phyloP scores from a whole-genome alignment of 1,140 invertebrate genomes.

The Caenorhabditis tropicalis region DNA sequence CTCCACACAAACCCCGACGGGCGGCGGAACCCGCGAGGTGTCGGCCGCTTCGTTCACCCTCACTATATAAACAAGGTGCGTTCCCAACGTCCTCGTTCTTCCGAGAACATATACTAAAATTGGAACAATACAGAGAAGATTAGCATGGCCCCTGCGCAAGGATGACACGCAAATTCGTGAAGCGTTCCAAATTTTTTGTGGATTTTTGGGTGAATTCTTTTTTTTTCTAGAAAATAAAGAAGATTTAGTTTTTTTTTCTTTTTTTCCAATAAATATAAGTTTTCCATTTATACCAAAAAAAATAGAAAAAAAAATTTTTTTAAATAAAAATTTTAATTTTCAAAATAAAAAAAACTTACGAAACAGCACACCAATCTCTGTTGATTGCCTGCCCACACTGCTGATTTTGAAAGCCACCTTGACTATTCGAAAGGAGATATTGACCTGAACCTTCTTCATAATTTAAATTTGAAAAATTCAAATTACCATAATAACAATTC shows the following conservation, averaged over 20 bases:
- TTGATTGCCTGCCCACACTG: background rate
- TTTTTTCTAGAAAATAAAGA: too few relatives aligned
- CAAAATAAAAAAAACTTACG: background rate
- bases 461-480: background rate
- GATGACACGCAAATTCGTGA: conserved; percentile 89
- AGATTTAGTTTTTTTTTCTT: too few relatives aligned
- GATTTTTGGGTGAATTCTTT: background rate
- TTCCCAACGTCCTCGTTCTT: background rate
- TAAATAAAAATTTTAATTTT: background rate
- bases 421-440: background rate
- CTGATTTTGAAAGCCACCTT: conserved; percentile 27
- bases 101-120: conserved; percentile 72
- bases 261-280: too few relatives aligned
- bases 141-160: conserved; percentile 90
- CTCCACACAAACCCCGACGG: too few relatives aligned
- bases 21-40: too few relatives aligned
- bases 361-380: conserved; percentile 17
- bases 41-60: too few relatives aligned
- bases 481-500: conserved; percentile 26
- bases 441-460: background rate
- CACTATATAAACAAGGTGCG: background rate
- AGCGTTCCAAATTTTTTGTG: conserved; percentile 77
- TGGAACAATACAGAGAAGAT: conserved; percentile 89
- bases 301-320: too few relatives aligned
- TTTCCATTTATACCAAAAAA: too few relatives aligned